Evolutionary conservation across 2,113 vertebrate genomes (phyloP), one percentile per base, ranked within the genome.

Genomic region (Amphilophus citrinellus): DNA sequence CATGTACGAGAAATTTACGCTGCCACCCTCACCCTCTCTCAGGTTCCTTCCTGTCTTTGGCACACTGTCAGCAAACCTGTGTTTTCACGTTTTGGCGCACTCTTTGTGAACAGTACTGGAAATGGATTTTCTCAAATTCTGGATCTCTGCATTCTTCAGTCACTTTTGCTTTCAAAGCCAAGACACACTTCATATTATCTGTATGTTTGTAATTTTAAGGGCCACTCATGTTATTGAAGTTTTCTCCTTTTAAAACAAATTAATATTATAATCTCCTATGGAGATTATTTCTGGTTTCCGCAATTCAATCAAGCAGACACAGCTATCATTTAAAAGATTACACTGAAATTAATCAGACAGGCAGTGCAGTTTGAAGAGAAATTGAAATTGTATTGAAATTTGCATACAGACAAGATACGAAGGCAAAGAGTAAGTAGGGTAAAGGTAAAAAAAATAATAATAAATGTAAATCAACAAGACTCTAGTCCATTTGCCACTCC

Each of bases 301-400:
- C 66, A 61, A 85, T 85, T 83, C 84, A 84, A 81, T 84, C 53
- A 80, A 65, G 35, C 18, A 88, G 78, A 80, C 22, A 62, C 22
- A 39, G 22, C 15, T 6, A 24, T 65, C 7, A 39, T 62, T 17
- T 76, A 47, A 83, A 62, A 44, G 39, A 84, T 66, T 65, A n/a
- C 15, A 53, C 14, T 73, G 32, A 61, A 84, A 82, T 61, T 37
- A 77, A 88, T 87, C n/a, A 83, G 35, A 66, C n/a, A 35, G 13
- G 5, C 27, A 30, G 5, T n/a, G 24, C 35, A 59, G 15, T 44
- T 30, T 50, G 56, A 85, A 60, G 20, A 62, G 22, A 78, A 82
- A 84, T 63, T 10, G 42, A 53, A 37, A 35, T 27, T 10, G 9
- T 14, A 27, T 42, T 58, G 47, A 14, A 61, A 57, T 77, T 58